Evolutionary conservation across 2,797 vertebrate genomes (phyloP), one percentile per base, ranked within the genome.

Genomic region (Pogonophryne albipinna): DNA sequence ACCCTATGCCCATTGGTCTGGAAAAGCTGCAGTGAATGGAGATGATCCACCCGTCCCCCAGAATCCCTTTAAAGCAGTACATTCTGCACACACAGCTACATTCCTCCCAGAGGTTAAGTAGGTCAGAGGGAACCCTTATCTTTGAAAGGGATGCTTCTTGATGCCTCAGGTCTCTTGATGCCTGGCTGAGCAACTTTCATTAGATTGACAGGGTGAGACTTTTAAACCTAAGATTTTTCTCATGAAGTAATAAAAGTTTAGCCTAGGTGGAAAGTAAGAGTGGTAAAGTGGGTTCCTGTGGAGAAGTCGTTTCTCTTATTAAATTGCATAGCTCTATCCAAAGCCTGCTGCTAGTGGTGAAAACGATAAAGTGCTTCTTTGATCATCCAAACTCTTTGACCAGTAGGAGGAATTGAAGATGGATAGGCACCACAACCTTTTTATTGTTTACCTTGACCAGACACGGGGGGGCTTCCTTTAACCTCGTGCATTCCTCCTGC

Each of bases 21-120:
- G 91, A 93, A 91, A 91, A 93, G 84, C 90, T 90, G 88, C 74
- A 71, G 71, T 89, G 87, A 93, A 91, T 87, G 91, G 87, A 86
- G 90, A 91, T 90, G 90, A 92, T 92, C 88, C 71, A 14, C 70
- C 70, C 45, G 17, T 72, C 71, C 74, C 71, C 76, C 71, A 86
- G 86, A 88, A 89, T 79, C 89, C 87, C 78, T 89, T 90, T 89
- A 92, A 89, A 89, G 87, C 83, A 83, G 71, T 83, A 89, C 77
- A 71, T 86, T 92, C 84, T 89, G 90, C 91, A 89, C 81, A 89
- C 86, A 76, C 87, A 91, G 91, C 90, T 77, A 89, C 85, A 92
- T 94, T 94, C 93, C 88, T 85, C 78, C 67, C 61, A 15, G 74
- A 79, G 87, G 85, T 84, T 77, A 91, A 91, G 90, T 79, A 82